A percentile compares a stretch with the other conserved stretches of the same genome.
Evolutionary conservation across 2,113 vertebrate species (phyloP).

Genomic region (Thunnus maccoyii): DNA sequence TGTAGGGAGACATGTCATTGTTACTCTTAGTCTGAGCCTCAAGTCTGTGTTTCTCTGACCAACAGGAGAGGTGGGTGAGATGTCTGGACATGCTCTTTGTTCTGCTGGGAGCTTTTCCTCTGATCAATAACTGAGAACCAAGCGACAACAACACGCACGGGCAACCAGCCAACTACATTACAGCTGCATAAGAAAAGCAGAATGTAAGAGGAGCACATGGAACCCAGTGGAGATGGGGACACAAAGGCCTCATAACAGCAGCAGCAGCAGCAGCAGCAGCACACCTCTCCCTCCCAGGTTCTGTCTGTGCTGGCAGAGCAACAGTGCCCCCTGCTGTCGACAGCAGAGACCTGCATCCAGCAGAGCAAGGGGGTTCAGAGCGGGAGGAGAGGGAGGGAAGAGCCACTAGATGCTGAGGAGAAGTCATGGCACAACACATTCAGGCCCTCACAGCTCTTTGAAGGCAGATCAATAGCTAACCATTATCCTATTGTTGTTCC

Average conservation of each 20-base stretch:
- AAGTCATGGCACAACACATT: slow-evolving; percentile 83
- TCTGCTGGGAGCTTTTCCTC: slow-evolving; percentile 76
- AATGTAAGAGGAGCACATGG: slow-evolving; percentile 79
- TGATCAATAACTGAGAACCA: slow-evolving; percentile 77
- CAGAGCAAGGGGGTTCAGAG: slow-evolving; percentile 51
- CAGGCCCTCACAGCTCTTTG: slow-evolving; percentile 79
- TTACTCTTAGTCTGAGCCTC: slow-evolving; percentile 70
- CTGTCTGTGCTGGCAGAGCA: slow-evolving; percentile 62
- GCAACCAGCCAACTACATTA: slow-evolving; percentile 79
- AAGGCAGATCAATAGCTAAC: slow-evolving; percentile 82
- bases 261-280: slow-evolving; percentile 66
- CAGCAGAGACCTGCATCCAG: slow-evolving; percentile 55
- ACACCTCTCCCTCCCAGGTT: slow-evolving; percentile 51
- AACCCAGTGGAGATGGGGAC: slow-evolving; percentile 78
- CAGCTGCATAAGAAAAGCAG: slow-evolving; percentile 77
- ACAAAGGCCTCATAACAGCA: slow-evolving; percentile 75
- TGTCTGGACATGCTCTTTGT: slow-evolving; percentile 82
- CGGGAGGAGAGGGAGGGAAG: slow-evolving; percentile 65
- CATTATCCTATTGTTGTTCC: slow-evolving; percentile 84
- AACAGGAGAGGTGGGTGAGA: slow-evolving; percentile 67
- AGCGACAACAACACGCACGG: slow-evolving; percentile 76
- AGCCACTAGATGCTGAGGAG: slow-evolving; percentile 79
- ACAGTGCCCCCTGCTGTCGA: slow-evolving; percentile 82
- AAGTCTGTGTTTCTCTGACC: slow-evolving; percentile 72
- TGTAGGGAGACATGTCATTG: slow-evolving; percentile 75